Conservation (phyloP, 2,888 invertebrate species). For the Dyspetes luteomarginatus region DNA sequence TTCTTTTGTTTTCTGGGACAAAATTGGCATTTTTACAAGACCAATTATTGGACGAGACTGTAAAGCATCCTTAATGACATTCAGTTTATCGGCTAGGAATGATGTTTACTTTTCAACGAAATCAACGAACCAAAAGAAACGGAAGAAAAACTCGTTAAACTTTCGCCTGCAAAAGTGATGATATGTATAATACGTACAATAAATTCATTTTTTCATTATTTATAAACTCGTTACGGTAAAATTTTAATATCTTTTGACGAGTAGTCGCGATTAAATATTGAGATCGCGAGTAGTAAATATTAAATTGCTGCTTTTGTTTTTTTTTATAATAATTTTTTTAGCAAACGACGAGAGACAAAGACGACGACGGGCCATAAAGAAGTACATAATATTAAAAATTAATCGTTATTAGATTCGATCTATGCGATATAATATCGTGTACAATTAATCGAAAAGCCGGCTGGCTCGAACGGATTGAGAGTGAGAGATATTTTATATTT, state of each 20-base stretch:
- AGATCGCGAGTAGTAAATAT: too few species aligned
- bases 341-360: slow-evolving; percentile 56
- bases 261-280: too few species aligned
- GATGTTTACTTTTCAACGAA: neutral
- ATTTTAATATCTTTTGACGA: too few species aligned
- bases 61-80: neutral
- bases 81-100: neutral
- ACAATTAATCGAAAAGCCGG: slow-evolving; percentile 33
- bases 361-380: slow-evolving; percentile 48
- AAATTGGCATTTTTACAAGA: too few species aligned
- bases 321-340: too few species aligned
- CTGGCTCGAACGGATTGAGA: slow-evolving; percentile 34
- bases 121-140: neutral
- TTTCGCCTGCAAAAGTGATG: slow-evolving; percentile 71
- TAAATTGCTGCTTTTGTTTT: slow-evolving; percentile 44
- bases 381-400: slow-evolving; percentile 57
- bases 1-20: too few species aligned
- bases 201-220: slow-evolving; percentile 8
- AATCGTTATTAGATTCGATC: slow-evolving; percentile 39
- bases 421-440: slow-evolving; percentile 11
- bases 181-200: slow-evolving; percentile 53
- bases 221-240: slow-evolving; percentile 26
- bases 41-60: neutral
- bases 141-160: slow-evolving; percentile 56
- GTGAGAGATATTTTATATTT: slow-evolving; percentile 16